phyloP scores from a whole-genome alignment of 2,888 invertebrate genomes.

The Margaritifera margaritifera region DNA sequence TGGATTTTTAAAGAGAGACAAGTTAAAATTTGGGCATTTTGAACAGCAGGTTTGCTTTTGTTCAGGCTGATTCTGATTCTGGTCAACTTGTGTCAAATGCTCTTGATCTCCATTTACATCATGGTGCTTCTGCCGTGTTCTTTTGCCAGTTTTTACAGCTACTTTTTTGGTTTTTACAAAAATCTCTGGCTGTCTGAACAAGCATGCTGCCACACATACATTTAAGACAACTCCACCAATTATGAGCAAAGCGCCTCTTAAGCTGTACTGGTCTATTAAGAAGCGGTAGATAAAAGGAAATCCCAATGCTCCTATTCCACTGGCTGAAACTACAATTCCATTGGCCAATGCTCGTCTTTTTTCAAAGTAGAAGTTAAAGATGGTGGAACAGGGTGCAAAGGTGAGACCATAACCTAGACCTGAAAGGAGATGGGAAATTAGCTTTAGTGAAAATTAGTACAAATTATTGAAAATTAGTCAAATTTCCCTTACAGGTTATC shows the following conservation, averaged over 20 bases:
- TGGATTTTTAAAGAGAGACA: conserved; percentile 33
- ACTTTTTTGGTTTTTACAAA: conserved; percentile 9
- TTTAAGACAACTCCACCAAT: conserved; percentile 27
- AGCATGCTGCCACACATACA: conserved; percentile 27
- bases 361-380: conserved; percentile 53
- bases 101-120: conserved; percentile 12
- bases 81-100: background rate
- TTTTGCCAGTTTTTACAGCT: background rate
- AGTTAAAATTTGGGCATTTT: conserved; percentile 16
- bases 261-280: conserved; percentile 23
- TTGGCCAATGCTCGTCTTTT: conserved; percentile 50
- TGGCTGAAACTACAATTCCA: conserved; percentile 49
- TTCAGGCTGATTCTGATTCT: background rate
- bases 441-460: too few species aligned
- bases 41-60: conserved; percentile 6
- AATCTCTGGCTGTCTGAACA: conserved; percentile 31
- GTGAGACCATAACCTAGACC: conserved; percentile 53
- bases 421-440: conserved; percentile 18
- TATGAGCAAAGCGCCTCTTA: conserved; percentile 31
- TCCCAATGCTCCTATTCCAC: conserved; percentile 48
- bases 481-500: too few species aligned
- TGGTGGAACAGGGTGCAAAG: conserved; percentile 50
- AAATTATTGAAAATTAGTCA: too few species aligned
- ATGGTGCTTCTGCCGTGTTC: background rate
- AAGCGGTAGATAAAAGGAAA: conserved; percentile 45